Evolutionary conservation across 2,797 vertebrate species (phyloP).

Genomic region (Pelobates cultripes): DNA sequence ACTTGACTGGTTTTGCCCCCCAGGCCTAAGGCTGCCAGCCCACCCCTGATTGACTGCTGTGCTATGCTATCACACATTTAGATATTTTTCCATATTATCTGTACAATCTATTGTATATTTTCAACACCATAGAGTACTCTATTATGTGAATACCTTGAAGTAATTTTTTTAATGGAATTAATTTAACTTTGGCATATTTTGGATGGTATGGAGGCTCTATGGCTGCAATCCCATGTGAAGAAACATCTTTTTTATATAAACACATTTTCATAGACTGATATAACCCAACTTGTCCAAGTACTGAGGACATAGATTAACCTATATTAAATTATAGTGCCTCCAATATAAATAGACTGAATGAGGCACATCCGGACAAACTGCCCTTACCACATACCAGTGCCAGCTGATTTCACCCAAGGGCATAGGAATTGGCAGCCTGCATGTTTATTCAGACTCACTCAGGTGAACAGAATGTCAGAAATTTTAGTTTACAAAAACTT

Average conservation of each 20-base stretch:
- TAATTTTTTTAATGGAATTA: too few relatives aligned
- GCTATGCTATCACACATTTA: too few relatives aligned
- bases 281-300: neutral
- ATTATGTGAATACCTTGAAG: too few relatives aligned
- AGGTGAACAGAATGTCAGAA: neutral
- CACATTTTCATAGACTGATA: neutral
- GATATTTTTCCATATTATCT: too few relatives aligned
- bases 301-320: conserved; percentile 10
- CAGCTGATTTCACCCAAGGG: neutral
- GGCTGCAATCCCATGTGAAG: too few relatives aligned
- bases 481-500: neutral
- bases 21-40: too few relatives aligned
- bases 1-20: too few relatives aligned
- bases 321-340: neutral
- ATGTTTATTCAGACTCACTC: neutral
- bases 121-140: too few relatives aligned
- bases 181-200: too few relatives aligned
- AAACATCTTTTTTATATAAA: neutral
- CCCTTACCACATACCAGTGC: conserved; percentile 21
- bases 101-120: too few relatives aligned
- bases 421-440: neutral
- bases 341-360: conserved; percentile 21
- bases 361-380: conserved; percentile 12
- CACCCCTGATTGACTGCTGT: too few relatives aligned
- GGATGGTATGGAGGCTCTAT: too few relatives aligned